Conservation (phyloP, 2,113 vertebrate species). For the Nematolebias whitei region DNA sequence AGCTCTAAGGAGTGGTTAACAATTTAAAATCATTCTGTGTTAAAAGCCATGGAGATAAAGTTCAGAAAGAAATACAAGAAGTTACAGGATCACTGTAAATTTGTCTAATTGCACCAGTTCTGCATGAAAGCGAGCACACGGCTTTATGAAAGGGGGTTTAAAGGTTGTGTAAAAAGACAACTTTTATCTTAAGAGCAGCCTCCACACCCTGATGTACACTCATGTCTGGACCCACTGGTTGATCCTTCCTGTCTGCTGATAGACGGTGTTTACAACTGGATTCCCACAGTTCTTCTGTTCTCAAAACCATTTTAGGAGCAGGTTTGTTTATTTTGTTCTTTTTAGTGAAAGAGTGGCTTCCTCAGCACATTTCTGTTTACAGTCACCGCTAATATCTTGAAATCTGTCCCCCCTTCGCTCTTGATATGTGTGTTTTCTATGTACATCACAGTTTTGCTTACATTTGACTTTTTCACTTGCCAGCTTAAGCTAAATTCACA, state of each 20-base stretch:
- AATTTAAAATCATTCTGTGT: conserved; percentile 29
- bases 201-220: conserved; percentile 16
- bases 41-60: conserved; percentile 34
- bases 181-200: conserved; percentile 25
- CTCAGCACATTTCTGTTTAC: conserved; percentile 6
- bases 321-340: conserved; percentile 38
- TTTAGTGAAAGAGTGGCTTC: conserved; percentile 27
- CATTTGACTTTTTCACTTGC: too few species aligned
- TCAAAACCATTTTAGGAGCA: conserved; percentile 24
- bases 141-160: conserved; percentile 43
- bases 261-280: conserved; percentile 43
- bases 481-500: too few species aligned
- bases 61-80: conserved; percentile 5
- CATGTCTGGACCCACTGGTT: conserved; percentile 23
- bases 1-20: conserved; percentile 57
- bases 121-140: conserved; percentile 37
- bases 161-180: conserved; percentile 46
- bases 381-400: conserved; percentile 5
- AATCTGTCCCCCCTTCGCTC: conserved; percentile 13
- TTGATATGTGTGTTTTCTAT: neutral
- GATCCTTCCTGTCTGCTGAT: conserved; percentile 32
- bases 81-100: conserved; percentile 17
- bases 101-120: conserved; percentile 38
- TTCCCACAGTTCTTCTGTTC: conserved; percentile 22
- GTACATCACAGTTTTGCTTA: too few species aligned